Conservation (phyloP, 1,140 invertebrate species). For the Aphis gossypii region DNA sequence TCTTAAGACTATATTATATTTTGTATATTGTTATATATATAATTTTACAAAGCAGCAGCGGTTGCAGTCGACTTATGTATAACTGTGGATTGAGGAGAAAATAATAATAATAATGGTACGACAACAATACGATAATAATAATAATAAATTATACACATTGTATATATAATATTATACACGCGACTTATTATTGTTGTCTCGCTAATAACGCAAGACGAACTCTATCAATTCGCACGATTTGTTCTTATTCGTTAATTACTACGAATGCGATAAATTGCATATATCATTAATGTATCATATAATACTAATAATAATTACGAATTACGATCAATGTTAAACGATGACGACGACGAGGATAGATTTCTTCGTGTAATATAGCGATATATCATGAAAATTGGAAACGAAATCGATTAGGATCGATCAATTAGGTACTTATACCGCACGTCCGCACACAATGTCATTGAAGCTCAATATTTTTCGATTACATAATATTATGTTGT, state of each 20-base stretch:
- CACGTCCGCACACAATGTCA: background rate
- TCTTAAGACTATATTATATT: background rate
- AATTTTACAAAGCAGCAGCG: too few relatives aligned
- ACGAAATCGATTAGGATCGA: background rate
- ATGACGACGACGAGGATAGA: background rate
- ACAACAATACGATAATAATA: background rate
- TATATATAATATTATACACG: background rate
- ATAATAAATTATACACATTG: background rate
- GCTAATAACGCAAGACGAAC: constrained; percentile 2
- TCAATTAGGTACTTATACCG: background rate
- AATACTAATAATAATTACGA: background rate
- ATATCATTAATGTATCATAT: background rate
- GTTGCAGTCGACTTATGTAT: background rate
- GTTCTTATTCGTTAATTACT: background rate
- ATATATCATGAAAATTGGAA: background rate
- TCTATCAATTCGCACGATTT: background rate
- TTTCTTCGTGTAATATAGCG: background rate
- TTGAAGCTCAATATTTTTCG: background rate
- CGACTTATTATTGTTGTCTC: background rate
- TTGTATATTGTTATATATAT: background rate
- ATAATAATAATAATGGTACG: background rate
- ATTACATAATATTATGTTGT: background rate
- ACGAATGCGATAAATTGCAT: background rate
- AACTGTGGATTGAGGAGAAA: background rate
- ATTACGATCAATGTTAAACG: background rate